Conservation (phyloP, 2,113 vertebrate species). For the Phoenicopterus ruber region DNA sequence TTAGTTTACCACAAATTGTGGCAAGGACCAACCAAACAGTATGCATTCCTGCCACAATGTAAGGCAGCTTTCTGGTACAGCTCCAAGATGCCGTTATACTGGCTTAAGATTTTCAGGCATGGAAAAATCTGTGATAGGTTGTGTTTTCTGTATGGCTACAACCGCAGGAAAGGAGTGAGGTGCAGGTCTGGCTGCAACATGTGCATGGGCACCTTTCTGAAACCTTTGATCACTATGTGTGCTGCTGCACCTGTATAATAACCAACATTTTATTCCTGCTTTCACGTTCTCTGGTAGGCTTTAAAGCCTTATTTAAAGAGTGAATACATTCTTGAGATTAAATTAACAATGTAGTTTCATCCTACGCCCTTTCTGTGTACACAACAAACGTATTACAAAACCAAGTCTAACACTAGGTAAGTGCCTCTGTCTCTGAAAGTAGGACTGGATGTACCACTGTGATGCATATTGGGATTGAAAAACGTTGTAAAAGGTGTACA, state of each 20-base stretch:
- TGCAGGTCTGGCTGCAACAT: not conserved
- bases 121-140: not conserved
- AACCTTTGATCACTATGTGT: not conserved
- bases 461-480: not conserved
- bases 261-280: not conserved
- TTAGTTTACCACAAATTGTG: not conserved
- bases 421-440: not conserved
- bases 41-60: not conserved
- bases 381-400: not conserved
- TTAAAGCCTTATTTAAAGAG: not conserved
- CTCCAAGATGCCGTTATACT: not conserved
- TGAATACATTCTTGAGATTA: not conserved
- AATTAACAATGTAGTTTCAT: not conserved
- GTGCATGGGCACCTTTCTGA: not conserved
- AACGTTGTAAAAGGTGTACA: accelerated
- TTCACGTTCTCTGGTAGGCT: not conserved
- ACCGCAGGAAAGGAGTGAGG: not conserved
- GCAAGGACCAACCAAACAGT: not conserved
- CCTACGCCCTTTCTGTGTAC: not conserved
- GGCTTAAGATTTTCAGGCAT: not conserved
- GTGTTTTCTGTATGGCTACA: not conserved
- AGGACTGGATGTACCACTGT: not conserved
- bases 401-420: not conserved
- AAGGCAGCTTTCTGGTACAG: not conserved
- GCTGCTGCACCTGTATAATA: not conserved